Evolutionary conservation across 1,140 invertebrate genomes (phyloP).

Genomic region (Drosophila persimilis): DNA sequence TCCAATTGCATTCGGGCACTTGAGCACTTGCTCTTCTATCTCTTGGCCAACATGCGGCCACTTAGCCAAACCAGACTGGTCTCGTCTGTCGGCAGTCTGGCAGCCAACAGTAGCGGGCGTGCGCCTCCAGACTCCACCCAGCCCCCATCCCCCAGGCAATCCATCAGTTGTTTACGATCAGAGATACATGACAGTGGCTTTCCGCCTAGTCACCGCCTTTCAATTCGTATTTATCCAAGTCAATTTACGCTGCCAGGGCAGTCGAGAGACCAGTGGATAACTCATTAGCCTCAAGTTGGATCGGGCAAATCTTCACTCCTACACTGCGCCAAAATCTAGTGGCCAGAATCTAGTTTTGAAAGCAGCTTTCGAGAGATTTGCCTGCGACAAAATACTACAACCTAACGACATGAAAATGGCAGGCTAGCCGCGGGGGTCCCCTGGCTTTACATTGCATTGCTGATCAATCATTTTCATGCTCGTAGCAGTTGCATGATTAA

Average conservation of each 20-base stretch:
- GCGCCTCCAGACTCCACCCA: not conserved
- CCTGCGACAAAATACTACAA: too few species aligned
- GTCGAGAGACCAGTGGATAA: too few species aligned
- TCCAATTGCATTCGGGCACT: constrained; percentile 49
- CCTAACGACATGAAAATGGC: too few species aligned
- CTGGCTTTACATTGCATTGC: too few species aligned
- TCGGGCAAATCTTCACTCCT: too few species aligned
- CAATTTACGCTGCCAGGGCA: not conserved
- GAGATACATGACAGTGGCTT: constrained; percentile 36
- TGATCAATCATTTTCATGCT: too few species aligned
- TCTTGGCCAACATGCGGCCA: constrained; percentile 22
- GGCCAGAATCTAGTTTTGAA: too few species aligned
- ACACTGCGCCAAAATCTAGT: too few species aligned
- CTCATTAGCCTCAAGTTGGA: too few species aligned
- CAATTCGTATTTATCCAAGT: constrained; percentile 10
- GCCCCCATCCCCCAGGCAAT: not conserved
- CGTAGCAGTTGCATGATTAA: too few species aligned
- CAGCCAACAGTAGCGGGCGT: constrained; percentile 27
- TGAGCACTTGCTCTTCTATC: constrained; percentile 1
- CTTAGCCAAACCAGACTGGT: not conserved
- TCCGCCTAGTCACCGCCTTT: constrained; percentile 32
- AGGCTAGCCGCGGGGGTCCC: too few species aligned
- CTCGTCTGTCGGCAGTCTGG: not conserved
- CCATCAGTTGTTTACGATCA: constrained; percentile 12
- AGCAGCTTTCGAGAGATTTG: too few species aligned